These are phyloP conservation scores for Alouatta palliata DNA, from an alignment of 2,113 vertebrate species.

Conservation along the genomic window DNA sequence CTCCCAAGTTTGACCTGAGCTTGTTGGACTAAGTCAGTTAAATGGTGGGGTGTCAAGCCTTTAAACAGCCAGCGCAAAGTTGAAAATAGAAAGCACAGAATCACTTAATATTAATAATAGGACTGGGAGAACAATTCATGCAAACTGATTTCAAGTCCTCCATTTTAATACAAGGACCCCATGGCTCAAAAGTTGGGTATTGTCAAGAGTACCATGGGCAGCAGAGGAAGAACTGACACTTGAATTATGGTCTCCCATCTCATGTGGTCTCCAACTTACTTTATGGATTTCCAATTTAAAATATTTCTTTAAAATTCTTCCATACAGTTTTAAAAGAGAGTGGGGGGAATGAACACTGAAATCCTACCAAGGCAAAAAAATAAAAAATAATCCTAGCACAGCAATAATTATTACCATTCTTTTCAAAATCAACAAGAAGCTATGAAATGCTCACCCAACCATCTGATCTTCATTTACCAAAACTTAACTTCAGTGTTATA, in stretches of 20 bases:
- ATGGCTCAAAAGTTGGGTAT: not conserved
- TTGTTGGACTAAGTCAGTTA: not conserved
- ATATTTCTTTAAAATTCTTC: not conserved
- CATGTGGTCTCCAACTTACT: not conserved
- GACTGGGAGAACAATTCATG: not conserved
- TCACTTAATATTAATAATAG: not conserved
- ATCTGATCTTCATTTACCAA: not conserved
- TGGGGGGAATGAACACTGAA: not conserved
- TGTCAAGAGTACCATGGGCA: not conserved
- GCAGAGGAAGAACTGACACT: not conserved
- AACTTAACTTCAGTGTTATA: not conserved
- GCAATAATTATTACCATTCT: not conserved
- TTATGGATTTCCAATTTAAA: not conserved
- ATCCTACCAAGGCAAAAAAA: not conserved
- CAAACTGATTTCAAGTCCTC: not conserved
- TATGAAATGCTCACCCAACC: not conserved
- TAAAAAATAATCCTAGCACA: not conserved
- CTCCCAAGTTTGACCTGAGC: not conserved
- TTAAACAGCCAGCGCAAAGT: slow-evolving; percentile 14
- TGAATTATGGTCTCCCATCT: not conserved
- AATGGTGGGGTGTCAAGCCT: not conserved
- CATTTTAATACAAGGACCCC: not conserved
- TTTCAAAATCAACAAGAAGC: not conserved
- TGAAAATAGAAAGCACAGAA: not conserved
- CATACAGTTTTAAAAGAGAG: not conserved